Percentiles rank a stretch among this genome's conserved stretches.
phyloP scores from a whole-genome alignment of 2,888 invertebrate genomes.

The Melanargia galathea region DNA sequence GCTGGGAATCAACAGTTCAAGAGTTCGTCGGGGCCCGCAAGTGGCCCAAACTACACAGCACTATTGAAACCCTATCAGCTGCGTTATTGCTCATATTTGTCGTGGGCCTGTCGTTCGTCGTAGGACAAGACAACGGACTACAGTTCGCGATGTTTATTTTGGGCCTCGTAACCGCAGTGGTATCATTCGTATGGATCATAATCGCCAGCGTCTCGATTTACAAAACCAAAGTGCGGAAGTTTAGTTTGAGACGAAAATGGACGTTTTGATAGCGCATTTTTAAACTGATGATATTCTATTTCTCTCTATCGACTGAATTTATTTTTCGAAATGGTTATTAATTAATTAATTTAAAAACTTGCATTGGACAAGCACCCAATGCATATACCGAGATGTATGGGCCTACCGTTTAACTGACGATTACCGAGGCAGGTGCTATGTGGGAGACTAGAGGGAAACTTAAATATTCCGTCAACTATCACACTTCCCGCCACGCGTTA shows the following conservation, averaged over 20 bases:
- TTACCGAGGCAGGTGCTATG: too few relatives aligned
- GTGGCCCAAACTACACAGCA: slow-evolving; percentile 75
- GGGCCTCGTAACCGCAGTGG: slow-evolving; percentile 55
- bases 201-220: slow-evolving; percentile 60
- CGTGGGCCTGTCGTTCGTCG: slow-evolving; percentile 56
- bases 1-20: slow-evolving; percentile 73
- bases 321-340: background rate
- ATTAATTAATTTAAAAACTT: background rate
- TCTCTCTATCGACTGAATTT: slow-evolving; percentile 19
- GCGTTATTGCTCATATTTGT: slow-evolving; percentile 59
- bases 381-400: too few relatives aligned
- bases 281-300: background rate
- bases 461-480: too few relatives aligned
- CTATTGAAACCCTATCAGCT: slow-evolving; percentile 72
- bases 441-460: too few relatives aligned
- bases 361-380: background rate
- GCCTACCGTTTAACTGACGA: too few relatives aligned
- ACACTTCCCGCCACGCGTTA: too few relatives aligned
- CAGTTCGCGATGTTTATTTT: slow-evolving; percentile 63
- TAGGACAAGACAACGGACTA: slow-evolving; percentile 57
- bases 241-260: slow-evolving; percentile 46
- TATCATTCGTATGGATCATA: slow-evolving; percentile 62
- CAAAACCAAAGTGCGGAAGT: slow-evolving; percentile 57
- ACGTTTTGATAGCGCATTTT: slow-evolving; percentile 26
- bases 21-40: slow-evolving; percentile 75